Percentiles rank a stretch among this genome's conserved stretches.
These are phyloP conservation scores for Climacteris rufus DNA, from an alignment of 2,113 vertebrate species.

Conservation along the genomic window DNA sequence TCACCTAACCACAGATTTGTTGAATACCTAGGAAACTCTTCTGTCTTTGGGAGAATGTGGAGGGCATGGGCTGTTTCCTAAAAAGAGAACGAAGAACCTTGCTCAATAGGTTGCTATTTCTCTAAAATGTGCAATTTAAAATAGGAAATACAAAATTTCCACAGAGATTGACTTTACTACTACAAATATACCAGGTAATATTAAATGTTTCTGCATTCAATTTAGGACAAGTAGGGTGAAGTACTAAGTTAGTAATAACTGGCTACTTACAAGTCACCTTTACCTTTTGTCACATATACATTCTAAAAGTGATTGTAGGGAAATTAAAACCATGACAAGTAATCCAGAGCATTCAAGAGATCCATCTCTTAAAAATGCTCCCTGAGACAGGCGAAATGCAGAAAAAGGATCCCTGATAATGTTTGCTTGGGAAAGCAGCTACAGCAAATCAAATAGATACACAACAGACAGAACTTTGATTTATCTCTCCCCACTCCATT, in stretches of 20 bases:
- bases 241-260: not conserved
- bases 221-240: not conserved
- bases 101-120: too few relatives aligned
- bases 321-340: not conserved
- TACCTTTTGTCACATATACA: not conserved
- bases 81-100: too few relatives aligned
- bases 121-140: not conserved
- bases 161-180: not conserved
- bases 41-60: not conserved
- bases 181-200: not conserved
- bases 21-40: not conserved
- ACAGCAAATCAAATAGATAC: not conserved
- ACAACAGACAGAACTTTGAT: not conserved
- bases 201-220: not conserved
- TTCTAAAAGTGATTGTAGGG: not conserved
- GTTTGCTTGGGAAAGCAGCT: not conserved
- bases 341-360: not conserved
- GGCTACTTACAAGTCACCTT: not conserved
- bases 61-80: not conserved
- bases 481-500: not conserved
- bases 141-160: not conserved
- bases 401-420: not conserved
- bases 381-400: not conserved
- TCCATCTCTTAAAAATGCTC: not conserved
- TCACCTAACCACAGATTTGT: not conserved